A percentile compares a stretch with the other conserved stretches of the same genome.
phyloP scores from a whole-genome alignment of 2,113 vertebrate species.

The Eclectus roratus region DNA sequence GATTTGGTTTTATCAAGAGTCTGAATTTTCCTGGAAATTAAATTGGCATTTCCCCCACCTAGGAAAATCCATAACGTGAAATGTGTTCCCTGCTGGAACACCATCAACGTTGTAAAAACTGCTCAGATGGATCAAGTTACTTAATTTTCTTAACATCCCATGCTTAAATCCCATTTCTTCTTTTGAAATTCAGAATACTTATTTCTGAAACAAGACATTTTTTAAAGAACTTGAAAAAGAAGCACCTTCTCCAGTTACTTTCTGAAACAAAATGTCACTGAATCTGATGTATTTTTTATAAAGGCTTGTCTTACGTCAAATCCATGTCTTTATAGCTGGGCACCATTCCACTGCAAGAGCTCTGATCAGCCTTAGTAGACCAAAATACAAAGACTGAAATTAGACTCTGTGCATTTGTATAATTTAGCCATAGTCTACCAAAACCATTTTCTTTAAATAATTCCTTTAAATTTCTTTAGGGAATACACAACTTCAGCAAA shows the following conservation, averaged over 20 bases:
- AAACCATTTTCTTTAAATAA: neutral
- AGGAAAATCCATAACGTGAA: neutral
- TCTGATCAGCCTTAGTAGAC: neutral
- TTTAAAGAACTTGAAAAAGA: neutral
- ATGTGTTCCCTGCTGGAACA: neutral
- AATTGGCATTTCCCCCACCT: fast-evolving
- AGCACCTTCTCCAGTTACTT: neutral
- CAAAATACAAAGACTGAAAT: neutral
- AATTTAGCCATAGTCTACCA: neutral
- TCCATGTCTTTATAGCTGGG: neutral
- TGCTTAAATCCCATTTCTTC: neutral
- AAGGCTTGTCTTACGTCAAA: neutral
- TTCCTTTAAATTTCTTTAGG: neutral
- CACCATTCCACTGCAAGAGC: neutral
- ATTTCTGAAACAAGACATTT: neutral
- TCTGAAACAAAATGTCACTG: neutral
- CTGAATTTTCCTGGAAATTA: neutral
- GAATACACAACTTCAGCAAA: neutral
- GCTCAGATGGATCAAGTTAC: neutral
- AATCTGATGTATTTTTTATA: neutral
- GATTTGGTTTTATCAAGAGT: neutral
- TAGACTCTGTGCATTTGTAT: neutral
- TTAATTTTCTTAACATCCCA: neutral
- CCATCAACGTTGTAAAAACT: neutral
- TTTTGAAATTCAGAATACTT: neutral